These are phyloP conservation scores for Craterocephalus amniculus DNA, from an alignment of 2,797 vertebrate genomes.

Conservation along the genomic window DNA sequence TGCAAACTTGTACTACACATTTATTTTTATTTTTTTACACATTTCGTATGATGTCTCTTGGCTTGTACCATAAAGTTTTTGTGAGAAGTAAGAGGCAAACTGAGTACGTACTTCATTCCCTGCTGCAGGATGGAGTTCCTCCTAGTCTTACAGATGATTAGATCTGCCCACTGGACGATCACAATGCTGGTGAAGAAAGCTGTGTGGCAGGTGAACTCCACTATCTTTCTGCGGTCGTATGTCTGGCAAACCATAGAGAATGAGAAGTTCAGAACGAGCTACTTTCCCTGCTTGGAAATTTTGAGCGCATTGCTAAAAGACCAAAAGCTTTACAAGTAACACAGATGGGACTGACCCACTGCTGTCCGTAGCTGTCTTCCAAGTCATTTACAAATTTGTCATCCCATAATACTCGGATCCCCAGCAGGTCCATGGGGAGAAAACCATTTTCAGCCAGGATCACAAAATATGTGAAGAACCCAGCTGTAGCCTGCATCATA, in stretches of 20 bases:
- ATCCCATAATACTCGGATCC: conserved; percentile 90
- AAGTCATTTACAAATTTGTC: conserved; percentile 89
- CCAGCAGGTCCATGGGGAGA: conserved; percentile 88
- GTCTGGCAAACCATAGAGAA: conserved; percentile 79
- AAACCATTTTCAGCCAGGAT: conserved; percentile 98
- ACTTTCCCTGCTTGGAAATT: accelerated
- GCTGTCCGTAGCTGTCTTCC: conserved; percentile 98
- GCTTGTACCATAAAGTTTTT: neutral
- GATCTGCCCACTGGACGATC: conserved; percentile 95
- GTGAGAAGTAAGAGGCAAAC: neutral
- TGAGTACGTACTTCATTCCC: conserved; percentile 91
- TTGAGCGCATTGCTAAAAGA: neutral
- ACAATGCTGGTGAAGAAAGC: conserved; percentile 97
- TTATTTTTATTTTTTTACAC: neutral
- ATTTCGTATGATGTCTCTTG: neutral
- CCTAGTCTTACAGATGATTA: conserved; percentile 98
- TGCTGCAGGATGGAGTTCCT: conserved; percentile 97
- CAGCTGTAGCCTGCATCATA: conserved; percentile 96
- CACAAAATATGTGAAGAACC: conserved; percentile 97
- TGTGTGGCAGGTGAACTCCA: conserved; percentile 97
- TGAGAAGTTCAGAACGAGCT: neutral
- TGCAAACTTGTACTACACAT: neutral
- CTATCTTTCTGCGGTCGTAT: conserved; percentile 93
- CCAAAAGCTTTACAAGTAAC: neutral
- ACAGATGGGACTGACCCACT: conserved; percentile 87